Evolutionary conservation across 1,140 invertebrate species (phyloP), one percentile per base, ranked within the genome.

Genomic region (Trichomalopsis sarcophagae): DNA sequence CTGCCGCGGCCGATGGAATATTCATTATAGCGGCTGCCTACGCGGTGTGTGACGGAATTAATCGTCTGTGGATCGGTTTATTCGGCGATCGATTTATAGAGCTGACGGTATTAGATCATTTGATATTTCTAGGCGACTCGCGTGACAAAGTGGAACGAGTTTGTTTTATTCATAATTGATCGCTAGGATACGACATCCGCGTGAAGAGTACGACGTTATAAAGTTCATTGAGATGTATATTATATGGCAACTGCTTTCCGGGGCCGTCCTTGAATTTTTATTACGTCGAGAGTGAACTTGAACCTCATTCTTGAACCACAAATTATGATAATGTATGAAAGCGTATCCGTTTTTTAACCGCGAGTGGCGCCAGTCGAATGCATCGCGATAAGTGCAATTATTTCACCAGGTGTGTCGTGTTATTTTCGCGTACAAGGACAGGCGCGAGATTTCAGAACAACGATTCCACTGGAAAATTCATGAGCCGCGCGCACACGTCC

Each of bases 291-390:
- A 69, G 27, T 13, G 33, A 80, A 69, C 62, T 69, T 44, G 21
- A 78, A 66, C 50, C 50, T 78, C 9, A 62, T 62, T 69, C 50
- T 23, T 69, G 10, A 10, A 27, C 33, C 0, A 69, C 17, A 69
- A 80, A 69, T 80, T 66, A 80, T 80, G 78, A 23, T 69, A 69
- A 80, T 80, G 14, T 69, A 80, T 80, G 78, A 69, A 78, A 71
- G 7, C 55, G 55, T 17, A 62, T 62, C 47, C 1, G 55, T 62
- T 7, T 21, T 21, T 21, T 21, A 21, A 62, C 6, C 0, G 55
- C 55, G 33, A 36, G 21, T 21, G 21, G 55, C 17, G 55, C 21
- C 21, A 62, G 55, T 62, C 21, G 14, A 62, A 62, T n/a, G 17
- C 14, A n/a, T 17, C 17, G 47, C 55, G 55, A n/a, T 62, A 62